Percentiles rank a stretch among this genome's conserved stretches.
These are phyloP conservation scores for Amiota communis DNA, from an alignment of 2,888 invertebrate species.

Conservation along the genomic window DNA sequence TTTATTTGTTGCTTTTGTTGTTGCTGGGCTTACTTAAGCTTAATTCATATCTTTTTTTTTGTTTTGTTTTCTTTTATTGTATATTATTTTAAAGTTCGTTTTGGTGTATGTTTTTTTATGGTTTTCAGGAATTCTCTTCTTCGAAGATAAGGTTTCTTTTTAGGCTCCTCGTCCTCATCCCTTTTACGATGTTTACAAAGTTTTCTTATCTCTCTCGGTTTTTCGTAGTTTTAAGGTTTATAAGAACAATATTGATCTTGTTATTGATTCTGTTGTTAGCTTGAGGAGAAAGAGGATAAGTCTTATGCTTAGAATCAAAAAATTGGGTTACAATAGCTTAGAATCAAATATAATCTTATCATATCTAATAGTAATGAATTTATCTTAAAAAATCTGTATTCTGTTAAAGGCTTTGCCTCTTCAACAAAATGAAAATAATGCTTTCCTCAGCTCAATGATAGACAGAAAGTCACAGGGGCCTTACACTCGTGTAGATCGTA, in stretches of 20 bases:
- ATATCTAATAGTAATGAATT: no score
- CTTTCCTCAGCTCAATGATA: no score
- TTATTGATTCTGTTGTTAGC: neutral
- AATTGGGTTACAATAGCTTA: no score
- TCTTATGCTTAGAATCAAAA: no score
- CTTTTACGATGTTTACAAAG: neutral
- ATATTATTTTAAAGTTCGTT: neutral
- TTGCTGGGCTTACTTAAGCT: slow-evolving; percentile 5
- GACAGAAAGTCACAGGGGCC: no score
- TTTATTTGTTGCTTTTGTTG: slow-evolving; percentile 23
- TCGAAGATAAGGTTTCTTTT: slow-evolving; percentile 21
- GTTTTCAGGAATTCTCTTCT: slow-evolving; percentile 23
- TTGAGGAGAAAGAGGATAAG: neutral
- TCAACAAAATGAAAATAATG: no score
- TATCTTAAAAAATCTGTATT: no score
- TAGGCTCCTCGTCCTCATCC: neutral
- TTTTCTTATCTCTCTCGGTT: slow-evolving; percentile 2
- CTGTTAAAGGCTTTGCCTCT: no score
- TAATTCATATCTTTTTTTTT: neutral
- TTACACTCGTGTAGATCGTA: no score
- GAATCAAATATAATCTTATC: no score
- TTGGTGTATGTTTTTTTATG: slow-evolving; percentile 17
- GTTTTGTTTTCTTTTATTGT: no score
- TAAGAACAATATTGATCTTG: neutral
- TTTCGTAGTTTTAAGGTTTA: neutral